Evolutionary conservation across 2,113 vertebrate genomes (phyloP).

Genomic region (Stigmatopora nigra): DNA sequence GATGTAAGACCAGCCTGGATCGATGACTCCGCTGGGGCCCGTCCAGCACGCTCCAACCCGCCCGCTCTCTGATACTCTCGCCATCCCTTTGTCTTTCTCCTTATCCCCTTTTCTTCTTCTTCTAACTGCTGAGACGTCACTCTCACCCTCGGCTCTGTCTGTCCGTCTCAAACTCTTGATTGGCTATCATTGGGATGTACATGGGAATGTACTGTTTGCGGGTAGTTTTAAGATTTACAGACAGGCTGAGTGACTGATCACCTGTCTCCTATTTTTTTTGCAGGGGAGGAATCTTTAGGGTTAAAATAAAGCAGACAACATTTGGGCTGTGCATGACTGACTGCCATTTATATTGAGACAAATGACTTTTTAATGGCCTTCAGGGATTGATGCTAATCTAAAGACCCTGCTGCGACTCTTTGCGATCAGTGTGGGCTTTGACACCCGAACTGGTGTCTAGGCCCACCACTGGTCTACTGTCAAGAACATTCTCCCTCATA

Average conservation of each 20-base stretch:
- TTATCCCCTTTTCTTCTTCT: constrained; percentile 42
- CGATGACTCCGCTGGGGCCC: constrained; percentile 65
- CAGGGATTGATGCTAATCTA: constrained; percentile 60
- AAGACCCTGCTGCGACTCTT: constrained; percentile 44
- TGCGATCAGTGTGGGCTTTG: constrained; percentile 43
- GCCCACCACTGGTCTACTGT: constrained; percentile 21
- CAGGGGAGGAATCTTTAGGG: constrained; percentile 31
- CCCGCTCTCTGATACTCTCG: constrained; percentile 47
- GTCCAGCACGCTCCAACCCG: constrained; percentile 61
- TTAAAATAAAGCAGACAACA: constrained; percentile 61
- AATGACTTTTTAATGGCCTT: constrained; percentile 66
- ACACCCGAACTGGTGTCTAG: constrained; percentile 46
- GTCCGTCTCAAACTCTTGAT: constrained; percentile 8
- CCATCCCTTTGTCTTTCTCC: constrained; percentile 43
- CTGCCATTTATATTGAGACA: constrained; percentile 65
- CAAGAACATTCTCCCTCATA: constrained; percentile 2
- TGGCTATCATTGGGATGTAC: background rate
- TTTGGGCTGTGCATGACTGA: constrained; percentile 51
- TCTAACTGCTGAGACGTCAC: constrained; percentile 37
- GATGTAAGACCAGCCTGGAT: constrained; percentile 69
- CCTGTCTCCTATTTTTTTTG: background rate
- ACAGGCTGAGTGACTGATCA: background rate
- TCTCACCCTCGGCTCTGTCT: constrained; percentile 17
- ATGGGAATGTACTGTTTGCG: background rate
- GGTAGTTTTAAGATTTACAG: background rate